phyloP scores from a whole-genome alignment of 2,797 vertebrate genomes.

The Scolopax bukidnonensis region DNA sequence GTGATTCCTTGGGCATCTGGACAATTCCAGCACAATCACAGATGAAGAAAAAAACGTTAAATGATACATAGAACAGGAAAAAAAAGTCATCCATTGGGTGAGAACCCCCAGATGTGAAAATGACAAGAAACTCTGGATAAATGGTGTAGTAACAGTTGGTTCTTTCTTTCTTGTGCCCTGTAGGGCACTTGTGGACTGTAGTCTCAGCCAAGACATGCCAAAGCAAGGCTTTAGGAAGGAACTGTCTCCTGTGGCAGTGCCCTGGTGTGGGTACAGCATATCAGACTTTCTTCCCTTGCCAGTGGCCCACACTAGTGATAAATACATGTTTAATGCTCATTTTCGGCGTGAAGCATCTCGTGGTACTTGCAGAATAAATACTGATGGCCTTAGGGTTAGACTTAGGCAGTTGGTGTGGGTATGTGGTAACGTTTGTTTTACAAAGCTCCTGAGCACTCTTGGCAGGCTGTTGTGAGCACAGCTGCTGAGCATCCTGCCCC shows the following conservation, averaged over 20 bases:
- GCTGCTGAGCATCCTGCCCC: not conserved
- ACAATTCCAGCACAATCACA: not conserved
- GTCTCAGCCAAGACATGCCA: not conserved
- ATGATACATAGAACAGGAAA: not conserved
- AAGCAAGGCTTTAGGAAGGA: not conserved
- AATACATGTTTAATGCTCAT: not conserved
- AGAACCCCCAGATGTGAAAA: not conserved
- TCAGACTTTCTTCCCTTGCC: not conserved
- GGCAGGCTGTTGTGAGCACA: not conserved
- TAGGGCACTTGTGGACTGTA: not conserved
- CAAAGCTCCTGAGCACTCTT: not conserved
- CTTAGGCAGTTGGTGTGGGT: not conserved
- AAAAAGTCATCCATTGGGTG: not conserved
- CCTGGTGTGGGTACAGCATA: not conserved
- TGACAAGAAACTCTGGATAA: not conserved
- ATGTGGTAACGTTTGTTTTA: not conserved
- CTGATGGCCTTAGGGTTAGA: not conserved
- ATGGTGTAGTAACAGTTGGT: accelerated
- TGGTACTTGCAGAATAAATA: not conserved
- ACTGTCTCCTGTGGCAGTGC: not conserved
- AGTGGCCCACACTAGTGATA: not conserved
- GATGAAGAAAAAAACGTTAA: not conserved
- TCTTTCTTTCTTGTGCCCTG: not conserved
- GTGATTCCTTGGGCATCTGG: not conserved
- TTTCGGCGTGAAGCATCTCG: not conserved